Conservation (phyloP, 2,797 vertebrate species). For the Acanthornis magna region DNA sequence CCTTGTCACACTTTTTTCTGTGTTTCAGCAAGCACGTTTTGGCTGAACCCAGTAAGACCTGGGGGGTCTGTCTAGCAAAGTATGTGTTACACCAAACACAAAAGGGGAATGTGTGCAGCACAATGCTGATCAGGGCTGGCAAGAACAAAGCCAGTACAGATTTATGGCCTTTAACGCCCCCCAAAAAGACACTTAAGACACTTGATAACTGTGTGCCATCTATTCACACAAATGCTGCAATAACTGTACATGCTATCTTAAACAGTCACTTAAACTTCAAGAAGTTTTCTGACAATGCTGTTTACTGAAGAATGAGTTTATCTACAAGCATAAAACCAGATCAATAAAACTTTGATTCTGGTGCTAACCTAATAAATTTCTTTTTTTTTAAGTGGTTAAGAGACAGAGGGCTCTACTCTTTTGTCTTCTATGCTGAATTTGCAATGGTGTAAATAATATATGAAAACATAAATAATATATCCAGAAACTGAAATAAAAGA, state of each 20-base stretch:
- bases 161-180: accelerated
- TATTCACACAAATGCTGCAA: neutral
- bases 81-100: neutral
- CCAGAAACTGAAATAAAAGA: neutral
- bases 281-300: neutral
- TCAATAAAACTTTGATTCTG: neutral
- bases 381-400: neutral
- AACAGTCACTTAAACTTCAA: neutral
- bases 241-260: neutral
- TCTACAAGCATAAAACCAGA: neutral
- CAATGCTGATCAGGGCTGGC: neutral
- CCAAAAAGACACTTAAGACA: neutral
- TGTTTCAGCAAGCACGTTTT: neutral
- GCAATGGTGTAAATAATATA: neutral
- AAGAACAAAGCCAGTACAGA: neutral
- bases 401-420: neutral
- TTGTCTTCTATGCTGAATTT: neutral
- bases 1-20: neutral
- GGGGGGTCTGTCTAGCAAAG: neutral
- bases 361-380: neutral
- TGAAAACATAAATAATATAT: neutral
- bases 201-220: neutral
- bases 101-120: neutral
- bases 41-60: neutral
- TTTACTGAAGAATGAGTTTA: neutral